A percentile compares a stretch with the other conserved stretches of the same genome.
These are phyloP conservation scores for Callithrix jacchus DNA, from an alignment of 2,113 vertebrate species.

Conservation along the genomic window DNA sequence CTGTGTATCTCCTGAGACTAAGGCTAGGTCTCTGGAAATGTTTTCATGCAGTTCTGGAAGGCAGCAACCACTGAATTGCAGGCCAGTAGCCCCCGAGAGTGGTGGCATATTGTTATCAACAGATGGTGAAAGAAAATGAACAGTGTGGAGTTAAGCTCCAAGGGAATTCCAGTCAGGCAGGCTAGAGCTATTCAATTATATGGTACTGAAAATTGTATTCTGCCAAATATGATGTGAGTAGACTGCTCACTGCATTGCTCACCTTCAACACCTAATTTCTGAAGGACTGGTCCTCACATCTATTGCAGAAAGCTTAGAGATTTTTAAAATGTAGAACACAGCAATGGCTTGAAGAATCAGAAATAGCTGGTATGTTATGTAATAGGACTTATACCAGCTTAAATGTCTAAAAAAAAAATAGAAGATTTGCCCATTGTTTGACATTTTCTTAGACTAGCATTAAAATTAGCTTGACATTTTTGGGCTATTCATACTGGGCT, in stretches of 20 bases:
- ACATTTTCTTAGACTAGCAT: neutral
- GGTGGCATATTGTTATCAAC: neutral
- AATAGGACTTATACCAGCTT: neutral
- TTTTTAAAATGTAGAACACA: neutral
- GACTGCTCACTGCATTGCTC: neutral
- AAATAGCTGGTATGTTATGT: neutral
- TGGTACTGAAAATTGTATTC: constrained; percentile 31
- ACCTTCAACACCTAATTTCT: constrained; percentile 42
- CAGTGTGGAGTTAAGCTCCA: constrained; percentile 23
- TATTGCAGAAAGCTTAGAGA: neutral
- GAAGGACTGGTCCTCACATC: neutral
- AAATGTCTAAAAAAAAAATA: neutral
- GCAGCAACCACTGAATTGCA: neutral
- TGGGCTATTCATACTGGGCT: neutral
- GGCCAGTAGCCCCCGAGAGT: neutral
- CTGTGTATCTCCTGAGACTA: neutral
- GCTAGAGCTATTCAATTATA: constrained; percentile 53
- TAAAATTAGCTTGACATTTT: neutral
- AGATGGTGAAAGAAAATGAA: constrained; percentile 37
- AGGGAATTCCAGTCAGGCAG: neutral
- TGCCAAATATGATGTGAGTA: constrained; percentile 42
- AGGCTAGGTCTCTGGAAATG: neutral
- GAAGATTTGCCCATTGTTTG: neutral
- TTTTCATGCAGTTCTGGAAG: neutral
- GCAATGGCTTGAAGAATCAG: neutral